phyloP scores from a whole-genome alignment of 2,113 vertebrate species.

The Pedionomus torquatus region DNA sequence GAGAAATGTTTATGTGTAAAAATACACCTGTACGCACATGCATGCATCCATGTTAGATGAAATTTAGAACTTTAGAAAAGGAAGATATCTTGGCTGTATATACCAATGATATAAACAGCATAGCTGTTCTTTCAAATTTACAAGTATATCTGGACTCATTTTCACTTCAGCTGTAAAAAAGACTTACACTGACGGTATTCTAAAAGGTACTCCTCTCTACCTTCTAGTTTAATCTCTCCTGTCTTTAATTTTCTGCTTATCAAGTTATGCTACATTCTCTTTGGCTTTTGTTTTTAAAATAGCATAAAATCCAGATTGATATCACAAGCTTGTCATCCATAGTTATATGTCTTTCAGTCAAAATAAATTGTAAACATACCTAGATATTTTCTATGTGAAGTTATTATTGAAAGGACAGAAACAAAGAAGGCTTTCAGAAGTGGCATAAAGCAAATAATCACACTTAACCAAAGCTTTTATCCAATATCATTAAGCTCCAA shows the following conservation, averaged over 20 bases:
- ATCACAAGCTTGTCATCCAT: background rate
- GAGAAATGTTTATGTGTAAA: background rate
- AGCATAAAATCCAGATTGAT: background rate
- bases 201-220: background rate
- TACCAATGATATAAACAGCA: background rate
- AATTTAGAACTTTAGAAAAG: background rate
- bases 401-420: background rate
- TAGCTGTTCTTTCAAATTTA: background rate
- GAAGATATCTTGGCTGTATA: background rate
- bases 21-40: background rate
- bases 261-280: background rate
- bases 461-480: conserved; percentile 11
- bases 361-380: background rate
- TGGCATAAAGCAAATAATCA: conserved; percentile 1
- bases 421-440: conserved; percentile 47
- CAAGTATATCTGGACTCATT: background rate
- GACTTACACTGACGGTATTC: background rate
- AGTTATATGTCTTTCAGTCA: background rate
- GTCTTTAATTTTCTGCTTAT: background rate
- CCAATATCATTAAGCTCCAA: background rate
- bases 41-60: background rate
- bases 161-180: background rate
- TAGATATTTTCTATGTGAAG: background rate
- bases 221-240: background rate
- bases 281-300: background rate